These are phyloP conservation scores for Acanthococcus lagerstroemiae DNA, from an alignment of 2,888 invertebrate genomes.

Conservation along the genomic window DNA sequence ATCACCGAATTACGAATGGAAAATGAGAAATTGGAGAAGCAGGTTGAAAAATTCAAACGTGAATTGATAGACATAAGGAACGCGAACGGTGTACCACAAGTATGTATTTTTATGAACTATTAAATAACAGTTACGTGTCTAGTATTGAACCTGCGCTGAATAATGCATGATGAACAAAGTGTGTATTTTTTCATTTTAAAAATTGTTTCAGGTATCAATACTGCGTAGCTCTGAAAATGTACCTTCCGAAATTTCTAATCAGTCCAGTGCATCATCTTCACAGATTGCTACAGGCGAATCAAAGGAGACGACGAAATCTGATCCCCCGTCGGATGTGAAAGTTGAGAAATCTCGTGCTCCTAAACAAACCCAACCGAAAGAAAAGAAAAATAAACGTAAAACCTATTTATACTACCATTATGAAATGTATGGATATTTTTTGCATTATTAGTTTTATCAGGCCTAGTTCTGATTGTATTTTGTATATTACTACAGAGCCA, in stretches of 20 bases:
- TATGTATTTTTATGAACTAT: background rate
- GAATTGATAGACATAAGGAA: constrained; percentile 2
- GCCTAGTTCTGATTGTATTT: background rate
- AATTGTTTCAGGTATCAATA: background rate
- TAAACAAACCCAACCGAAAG: background rate
- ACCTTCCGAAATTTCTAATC: background rate
- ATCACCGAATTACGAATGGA: background rate
- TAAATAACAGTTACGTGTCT: too few species aligned
- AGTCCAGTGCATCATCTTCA: background rate
- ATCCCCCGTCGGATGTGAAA: background rate
- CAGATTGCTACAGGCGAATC: too few species aligned
- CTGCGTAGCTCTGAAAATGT: background rate
- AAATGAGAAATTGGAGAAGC: constrained; percentile 8
- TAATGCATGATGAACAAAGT: too few species aligned
- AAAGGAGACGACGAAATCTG: too few species aligned
- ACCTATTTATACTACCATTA: background rate
- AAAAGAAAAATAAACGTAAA: background rate
- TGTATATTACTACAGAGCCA: background rate
- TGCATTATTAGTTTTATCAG: background rate
- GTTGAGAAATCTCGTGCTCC: background rate
- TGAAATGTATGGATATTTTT: background rate
- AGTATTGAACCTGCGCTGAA: too few species aligned
- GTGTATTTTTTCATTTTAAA: too few species aligned
- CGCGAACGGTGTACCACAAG: constrained; percentile 9
- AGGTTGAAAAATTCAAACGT: constrained; percentile 8